Base-by-base conservation (phyloP, 1,140 invertebrate genomes). In the Muscidifurax raptorellus region DNA sequence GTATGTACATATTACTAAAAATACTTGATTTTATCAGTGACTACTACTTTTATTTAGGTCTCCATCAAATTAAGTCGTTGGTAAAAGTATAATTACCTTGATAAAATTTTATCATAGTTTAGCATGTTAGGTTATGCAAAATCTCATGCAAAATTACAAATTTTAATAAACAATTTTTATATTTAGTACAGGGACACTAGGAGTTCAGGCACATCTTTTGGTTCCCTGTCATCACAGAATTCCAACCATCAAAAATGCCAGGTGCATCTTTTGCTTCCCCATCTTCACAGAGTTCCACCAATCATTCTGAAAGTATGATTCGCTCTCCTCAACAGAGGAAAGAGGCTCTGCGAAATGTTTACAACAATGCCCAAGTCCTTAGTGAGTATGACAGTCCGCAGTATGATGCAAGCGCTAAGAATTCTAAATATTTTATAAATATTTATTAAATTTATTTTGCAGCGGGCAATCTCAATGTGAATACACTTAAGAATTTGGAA, bases 261-360 rank as follows among this genome's bases (percentile, higher is more conserved):
- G 30, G n/a, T 6, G 44, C 25, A 80, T 9, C 36, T 1, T 69
- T 44, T 47, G 10, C 40, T 71, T 80, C 66, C 7, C 28, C 30
- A 66, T 2, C n/a, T n/a, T 52, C 40, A 52, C 30, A 67, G 36
- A 18, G 30, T n/a, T 52, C 27, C 12, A 30, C 25, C 7, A 22
- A 64, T 22, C 44, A 15, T 83, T 78, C 22, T 28, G 76, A 84
- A 40, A 64, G 7, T 67, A 25, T 7, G 3, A 83, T 82, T 78
- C 80, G 85, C 76, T 88, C 88, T 15, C 80, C 90, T 0, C 80
- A 74, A n/a, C 59, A 84, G 59, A 85, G 89, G 12, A 90, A 90
- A 87, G 77, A 89, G 82, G 77, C 75, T 72, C 66, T 88, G 36
- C 85, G 86, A 80, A 84, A 71, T 64, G 83, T 85, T 69, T 85